Percentiles rank a stretch among this genome's conserved stretches.
These are phyloP conservation scores for Argyra leucocephala DNA, from an alignment of 2,888 invertebrate species.

Conservation along the genomic window DNA sequence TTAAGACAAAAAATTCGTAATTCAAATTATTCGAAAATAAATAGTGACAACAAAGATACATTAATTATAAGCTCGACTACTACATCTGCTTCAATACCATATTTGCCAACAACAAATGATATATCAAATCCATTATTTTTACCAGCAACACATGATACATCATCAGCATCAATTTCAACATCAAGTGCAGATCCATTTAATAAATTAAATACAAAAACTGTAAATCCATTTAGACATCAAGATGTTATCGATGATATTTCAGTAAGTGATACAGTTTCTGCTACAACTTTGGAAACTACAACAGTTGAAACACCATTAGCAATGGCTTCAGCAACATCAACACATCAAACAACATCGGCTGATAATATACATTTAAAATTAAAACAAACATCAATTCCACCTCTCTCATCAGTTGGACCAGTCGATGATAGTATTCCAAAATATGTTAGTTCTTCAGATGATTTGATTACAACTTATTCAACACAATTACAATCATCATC, in stretches of 20 bases:
- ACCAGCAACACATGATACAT: neutral
- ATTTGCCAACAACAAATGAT: neutral
- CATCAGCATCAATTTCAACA: neutral
- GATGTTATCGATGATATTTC: neutral
- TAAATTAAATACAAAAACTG: constrained; percentile 3
- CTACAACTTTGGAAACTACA: neutral
- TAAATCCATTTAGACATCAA: constrained; percentile 4
- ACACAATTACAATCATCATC: constrained; percentile 2
- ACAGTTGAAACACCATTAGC: neutral
- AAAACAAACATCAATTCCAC: neutral
- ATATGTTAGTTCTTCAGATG: neutral
- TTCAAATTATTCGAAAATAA: neutral
- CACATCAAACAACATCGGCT: neutral
- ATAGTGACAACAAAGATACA: neutral
- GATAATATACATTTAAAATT: neutral
- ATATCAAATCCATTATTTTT: neutral
- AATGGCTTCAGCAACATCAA: neutral
- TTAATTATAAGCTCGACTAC: neutral
- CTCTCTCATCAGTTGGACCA: neutral
- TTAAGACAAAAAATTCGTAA: neutral
- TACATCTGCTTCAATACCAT: neutral
- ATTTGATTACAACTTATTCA: neutral
- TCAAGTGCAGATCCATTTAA: neutral
- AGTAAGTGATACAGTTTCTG: neutral
- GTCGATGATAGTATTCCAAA: neutral